Evolutionary conservation across 1,140 invertebrate species (phyloP).

Genomic region (Pectinophora gossypiella): DNA sequence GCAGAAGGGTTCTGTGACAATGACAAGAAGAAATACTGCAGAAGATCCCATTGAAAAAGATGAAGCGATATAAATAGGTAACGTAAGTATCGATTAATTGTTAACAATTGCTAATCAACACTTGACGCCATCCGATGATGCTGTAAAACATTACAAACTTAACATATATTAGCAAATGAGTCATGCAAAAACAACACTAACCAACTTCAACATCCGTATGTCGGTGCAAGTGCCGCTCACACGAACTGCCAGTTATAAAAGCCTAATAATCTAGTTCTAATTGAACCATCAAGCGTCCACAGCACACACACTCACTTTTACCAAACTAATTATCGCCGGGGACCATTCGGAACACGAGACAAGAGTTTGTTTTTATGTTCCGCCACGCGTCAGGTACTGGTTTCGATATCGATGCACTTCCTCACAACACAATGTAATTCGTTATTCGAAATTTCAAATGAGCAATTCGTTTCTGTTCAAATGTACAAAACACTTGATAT

Average conservation of each 20-base stretch:
- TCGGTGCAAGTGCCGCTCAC: constrained; percentile 25
- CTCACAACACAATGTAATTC: constrained; percentile 56
- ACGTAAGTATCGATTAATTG: no score
- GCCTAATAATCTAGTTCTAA: constrained; percentile 51
- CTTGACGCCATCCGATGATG: no score
- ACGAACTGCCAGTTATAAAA: constrained; percentile 37
- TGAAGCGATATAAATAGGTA: no score
- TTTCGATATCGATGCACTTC: constrained; percentile 42
- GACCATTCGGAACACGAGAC: constrained; percentile 55
- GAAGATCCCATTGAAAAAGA: no score
- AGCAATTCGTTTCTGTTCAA: constrained; percentile 23
- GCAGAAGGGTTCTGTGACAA: no score
- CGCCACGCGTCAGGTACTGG: constrained; percentile 41
- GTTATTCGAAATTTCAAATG: constrained; percentile 43
- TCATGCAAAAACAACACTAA: constrained; percentile 37
- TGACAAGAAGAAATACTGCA: no score
- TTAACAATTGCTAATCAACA: no score
- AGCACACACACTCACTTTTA: constrained; percentile 70
- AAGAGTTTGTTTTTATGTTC: constrained; percentile 54
- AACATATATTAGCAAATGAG: constrained; percentile 2
- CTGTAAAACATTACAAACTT: background rate
- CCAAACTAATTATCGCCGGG: constrained; percentile 56
- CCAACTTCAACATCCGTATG: constrained; percentile 63
- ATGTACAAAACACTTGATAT: constrained; percentile 32
- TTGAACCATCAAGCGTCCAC: constrained; percentile 60